Evolutionary conservation across 2,888 invertebrate species (phyloP), one percentile per base, ranked within the genome.

Genomic region (Limnephilus lunatus): DNA sequence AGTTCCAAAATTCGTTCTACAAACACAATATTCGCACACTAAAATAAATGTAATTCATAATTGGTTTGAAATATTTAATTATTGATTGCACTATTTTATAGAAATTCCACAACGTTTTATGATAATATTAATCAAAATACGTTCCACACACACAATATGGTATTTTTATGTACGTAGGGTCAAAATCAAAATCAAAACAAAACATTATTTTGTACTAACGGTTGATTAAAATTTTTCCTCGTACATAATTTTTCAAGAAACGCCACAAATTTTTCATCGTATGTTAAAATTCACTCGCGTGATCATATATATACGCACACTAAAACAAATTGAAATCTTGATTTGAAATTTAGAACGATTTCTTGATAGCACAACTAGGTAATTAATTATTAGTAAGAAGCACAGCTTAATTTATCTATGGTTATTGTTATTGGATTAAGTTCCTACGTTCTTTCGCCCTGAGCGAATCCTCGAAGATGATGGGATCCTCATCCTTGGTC

Each of bases 361-460:
- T 53, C 53, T 15, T 15, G 53, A 25, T 68, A 25, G 68, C 25
- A 68, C 68, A 68, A 68, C 19, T 5, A 68, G 68, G 25, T n/a
- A n/a, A 68, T 9, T n/a, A 68, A n/a, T 68, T 25, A 48, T 68
- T 25, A 48, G 48, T 48, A 44, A 68, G 53, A 25, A 68, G 68
- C 68, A 68, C 68, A n/a, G 68, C 25, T 68, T 68, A 68, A 9
- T 68, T 68, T 68, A 25, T 68, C 25, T 68, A 68, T 68, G 68
- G 68, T 68, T 68, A 68, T 7, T 68, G 25, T 25, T 68, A 68
- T 68, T 68, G 68, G n/a, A n/a, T 68, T 25, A 68, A 68, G 44
- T 86, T 83, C 91, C 48, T 91, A 91, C 91, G 68, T 68, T 91
- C 85, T 85, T 80, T 91, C 15, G 35, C 88, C 48, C 81, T 87